Conservation (phyloP, 2,113 vertebrate genomes). For the Python bivittatus region DNA sequence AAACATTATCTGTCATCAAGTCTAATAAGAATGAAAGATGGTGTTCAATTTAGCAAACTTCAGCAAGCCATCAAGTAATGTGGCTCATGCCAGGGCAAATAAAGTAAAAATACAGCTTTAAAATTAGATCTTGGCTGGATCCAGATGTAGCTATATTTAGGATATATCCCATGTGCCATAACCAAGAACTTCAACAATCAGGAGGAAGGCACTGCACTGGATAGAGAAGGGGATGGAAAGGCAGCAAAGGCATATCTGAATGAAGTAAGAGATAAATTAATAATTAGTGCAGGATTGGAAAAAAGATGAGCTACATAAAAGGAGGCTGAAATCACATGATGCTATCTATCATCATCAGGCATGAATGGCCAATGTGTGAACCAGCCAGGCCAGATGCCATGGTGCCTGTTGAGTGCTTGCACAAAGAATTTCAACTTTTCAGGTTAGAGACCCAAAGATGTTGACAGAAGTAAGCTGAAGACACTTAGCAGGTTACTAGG, state of each 20-base stretch:
- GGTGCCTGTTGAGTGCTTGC: not conserved
- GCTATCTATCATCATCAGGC: not conserved
- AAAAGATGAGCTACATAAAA: not conserved
- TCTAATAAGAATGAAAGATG: slow-evolving; percentile 51
- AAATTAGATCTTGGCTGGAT: slow-evolving; percentile 5
- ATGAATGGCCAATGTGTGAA: not conserved
- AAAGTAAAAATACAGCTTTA: slow-evolving; percentile 12
- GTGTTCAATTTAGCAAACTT: slow-evolving; percentile 52
- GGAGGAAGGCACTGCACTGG: not conserved
- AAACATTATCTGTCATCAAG: slow-evolving; percentile 44
- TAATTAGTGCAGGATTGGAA: not conserved
- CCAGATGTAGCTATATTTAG: not conserved
- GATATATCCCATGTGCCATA: not conserved
- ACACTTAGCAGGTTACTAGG: not conserved
- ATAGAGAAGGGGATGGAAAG: not conserved
- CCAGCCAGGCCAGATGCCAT: not conserved
- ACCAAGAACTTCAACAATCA: not conserved
- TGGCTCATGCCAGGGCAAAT: slow-evolving; percentile 29
- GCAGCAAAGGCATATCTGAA: not conserved
- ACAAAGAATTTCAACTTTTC: not conserved
- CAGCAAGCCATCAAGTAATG: slow-evolving; percentile 47
- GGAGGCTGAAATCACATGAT: not conserved
- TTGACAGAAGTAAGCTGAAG: not conserved
- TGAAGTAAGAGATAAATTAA: not conserved
- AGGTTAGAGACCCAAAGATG: not conserved